phyloP scores from a whole-genome alignment of 2,113 vertebrate genomes.

The Anolis sagrei region DNA sequence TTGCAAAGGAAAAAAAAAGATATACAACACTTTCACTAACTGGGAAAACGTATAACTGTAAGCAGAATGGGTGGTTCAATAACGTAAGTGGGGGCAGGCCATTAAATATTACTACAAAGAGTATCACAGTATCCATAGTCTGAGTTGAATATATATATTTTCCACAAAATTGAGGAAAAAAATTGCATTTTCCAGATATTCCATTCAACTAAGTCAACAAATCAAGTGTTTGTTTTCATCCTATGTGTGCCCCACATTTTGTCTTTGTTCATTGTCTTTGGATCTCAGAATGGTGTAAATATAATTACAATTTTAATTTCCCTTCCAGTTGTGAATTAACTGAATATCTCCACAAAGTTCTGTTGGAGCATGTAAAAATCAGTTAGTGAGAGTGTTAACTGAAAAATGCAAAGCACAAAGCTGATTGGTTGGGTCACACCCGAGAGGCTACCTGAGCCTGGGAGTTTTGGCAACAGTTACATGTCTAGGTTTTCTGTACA shows the following conservation, averaged over 20 bases:
- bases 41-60: no score
- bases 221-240: not conserved
- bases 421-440: no score
- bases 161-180: not conserved
- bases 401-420: no score
- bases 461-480: no score
- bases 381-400: no score
- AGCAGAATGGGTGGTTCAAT: no score
- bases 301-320: not conserved
- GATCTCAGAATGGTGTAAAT: not conserved
- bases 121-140: not conserved
- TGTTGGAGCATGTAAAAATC: no score
- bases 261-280: not conserved
- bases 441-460: no score
- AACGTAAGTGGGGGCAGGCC: not conserved
- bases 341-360: not conserved
- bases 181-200: not conserved
- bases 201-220: not conserved
- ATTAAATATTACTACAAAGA: not conserved
- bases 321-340: not conserved
- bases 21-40: no score
- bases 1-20: no score
- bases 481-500: no score
- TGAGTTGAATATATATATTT: not conserved
- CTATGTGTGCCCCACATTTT: not conserved